Conservation (phyloP, 2,113 vertebrate genomes). For the Pterophyllum scalare region DNA sequence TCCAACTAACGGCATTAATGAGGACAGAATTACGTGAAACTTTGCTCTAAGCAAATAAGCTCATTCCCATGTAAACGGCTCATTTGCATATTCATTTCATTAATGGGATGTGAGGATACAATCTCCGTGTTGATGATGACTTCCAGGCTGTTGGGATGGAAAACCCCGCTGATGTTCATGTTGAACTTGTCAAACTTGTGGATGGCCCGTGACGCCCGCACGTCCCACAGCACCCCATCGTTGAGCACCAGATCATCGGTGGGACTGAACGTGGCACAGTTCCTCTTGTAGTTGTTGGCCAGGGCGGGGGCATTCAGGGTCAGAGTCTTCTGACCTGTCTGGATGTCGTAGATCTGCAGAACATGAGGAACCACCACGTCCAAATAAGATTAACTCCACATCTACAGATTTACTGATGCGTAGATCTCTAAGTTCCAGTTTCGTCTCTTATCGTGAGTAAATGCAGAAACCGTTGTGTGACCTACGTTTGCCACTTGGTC, state of each 20-base stretch:
- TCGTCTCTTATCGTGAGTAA: not conserved
- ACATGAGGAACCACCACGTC: not conserved
- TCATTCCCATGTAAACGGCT: no score
- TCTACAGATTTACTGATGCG: no score
- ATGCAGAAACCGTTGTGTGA: not conserved
- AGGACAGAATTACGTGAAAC: no score
- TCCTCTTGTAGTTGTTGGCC: slow-evolving; percentile 98
- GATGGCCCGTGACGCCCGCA: slow-evolving; percentile 90
- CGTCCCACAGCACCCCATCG: slow-evolving; percentile 97
- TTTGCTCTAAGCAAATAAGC: no score
- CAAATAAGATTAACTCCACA: no score
- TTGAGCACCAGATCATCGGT: slow-evolving; percentile 98
- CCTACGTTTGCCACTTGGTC: slow-evolving; percentile 94
- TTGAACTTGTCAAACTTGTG: slow-evolving; percentile 99
- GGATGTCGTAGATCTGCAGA: slow-evolving; percentile 96
- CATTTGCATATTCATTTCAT: no score
- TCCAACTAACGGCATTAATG: no score
- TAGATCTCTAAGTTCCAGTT: not conserved
- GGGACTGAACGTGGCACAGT: slow-evolving; percentile 96
- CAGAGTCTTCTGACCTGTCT: slow-evolving; percentile 94
- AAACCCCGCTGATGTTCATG: slow-evolving; percentile 98
- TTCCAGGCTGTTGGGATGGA: slow-evolving; percentile 95
- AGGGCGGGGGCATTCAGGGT: slow-evolving; percentile 93
- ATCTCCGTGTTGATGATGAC: slow-evolving; percentile 98
- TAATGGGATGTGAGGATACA: slow-evolving; percentile 83